Percentiles rank a stretch among this genome's conserved stretches.
Conservation (phyloP, 35 echinoderm and acorn worm species). For the Strongylocentrotus purpuratus region DNA sequence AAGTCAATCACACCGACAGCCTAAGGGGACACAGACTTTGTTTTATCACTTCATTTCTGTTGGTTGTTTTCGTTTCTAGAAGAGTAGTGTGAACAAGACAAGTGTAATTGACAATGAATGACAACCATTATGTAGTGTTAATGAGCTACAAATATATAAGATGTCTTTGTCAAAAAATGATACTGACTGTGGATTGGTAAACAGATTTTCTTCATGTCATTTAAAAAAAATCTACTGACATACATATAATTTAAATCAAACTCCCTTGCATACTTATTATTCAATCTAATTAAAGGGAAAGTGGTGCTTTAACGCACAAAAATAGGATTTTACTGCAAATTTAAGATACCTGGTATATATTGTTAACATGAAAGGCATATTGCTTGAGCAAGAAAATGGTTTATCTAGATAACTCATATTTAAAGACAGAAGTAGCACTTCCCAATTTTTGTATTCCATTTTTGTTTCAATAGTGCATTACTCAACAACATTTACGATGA, state of each 20-base stretch:
- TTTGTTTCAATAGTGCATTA: neutral
- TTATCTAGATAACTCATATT: neutral
- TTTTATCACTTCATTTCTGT: neutral
- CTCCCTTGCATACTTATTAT: neutral
- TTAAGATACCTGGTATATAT: neutral
- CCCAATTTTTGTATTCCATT: neutral
- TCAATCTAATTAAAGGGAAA: neutral
- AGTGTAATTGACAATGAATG: neutral
- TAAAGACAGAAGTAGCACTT: too few species aligned
- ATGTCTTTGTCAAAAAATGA: neutral
- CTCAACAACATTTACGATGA: neutral
- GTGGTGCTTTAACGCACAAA: neutral
- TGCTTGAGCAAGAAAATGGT: too few species aligned
- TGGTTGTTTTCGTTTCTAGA: neutral
- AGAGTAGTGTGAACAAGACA: neutral
- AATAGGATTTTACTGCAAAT: neutral
- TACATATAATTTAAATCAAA: too few species aligned
- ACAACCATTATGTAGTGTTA: neutral
- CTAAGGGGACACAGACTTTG: neutral
- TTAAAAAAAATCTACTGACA: neutral
- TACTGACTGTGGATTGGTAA: neutral
- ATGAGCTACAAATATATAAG: neutral
- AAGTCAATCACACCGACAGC: neutral
- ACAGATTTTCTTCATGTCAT: neutral
- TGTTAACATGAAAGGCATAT: too few species aligned